phyloP scores from a whole-genome alignment of 2,113 vertebrate genomes.

The Himantopus leucocephalus region DNA sequence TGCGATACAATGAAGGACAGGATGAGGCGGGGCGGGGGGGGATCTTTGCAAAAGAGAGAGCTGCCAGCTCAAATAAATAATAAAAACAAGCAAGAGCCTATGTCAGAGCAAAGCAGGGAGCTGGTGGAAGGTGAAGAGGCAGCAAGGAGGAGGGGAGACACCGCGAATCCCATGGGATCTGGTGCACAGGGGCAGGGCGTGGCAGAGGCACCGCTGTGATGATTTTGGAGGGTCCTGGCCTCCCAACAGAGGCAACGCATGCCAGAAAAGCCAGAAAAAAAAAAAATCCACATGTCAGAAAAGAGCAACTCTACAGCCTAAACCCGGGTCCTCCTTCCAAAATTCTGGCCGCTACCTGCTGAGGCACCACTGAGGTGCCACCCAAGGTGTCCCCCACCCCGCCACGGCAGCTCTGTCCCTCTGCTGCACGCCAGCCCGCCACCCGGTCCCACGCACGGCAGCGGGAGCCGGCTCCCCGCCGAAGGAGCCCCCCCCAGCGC shows the following conservation, averaged over 20 bases:
- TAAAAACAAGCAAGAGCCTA: not conserved
- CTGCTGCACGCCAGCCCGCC: not conserved
- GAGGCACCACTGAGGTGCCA: not conserved
- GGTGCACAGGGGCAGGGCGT: fast-evolving
- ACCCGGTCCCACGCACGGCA: fast-evolving
- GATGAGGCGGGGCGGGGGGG: not conserved
- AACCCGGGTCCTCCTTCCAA: not conserved
- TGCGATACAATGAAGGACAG: not conserved
- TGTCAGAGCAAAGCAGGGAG: not conserved
- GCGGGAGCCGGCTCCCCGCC: not conserved
- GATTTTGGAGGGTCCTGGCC: not conserved
- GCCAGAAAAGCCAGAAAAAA: not conserved
- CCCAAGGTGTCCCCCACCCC: fast-evolving
- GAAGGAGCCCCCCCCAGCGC: not conserved
- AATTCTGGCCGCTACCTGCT: not conserved
- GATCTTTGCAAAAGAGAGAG: not conserved
- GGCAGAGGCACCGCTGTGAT: not conserved
- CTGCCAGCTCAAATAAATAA: not conserved
- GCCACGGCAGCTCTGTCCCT: fast-evolving
- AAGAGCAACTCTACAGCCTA: not conserved
- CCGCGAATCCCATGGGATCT: fast-evolving
- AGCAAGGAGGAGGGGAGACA: not conserved
- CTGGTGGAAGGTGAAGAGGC: not conserved
- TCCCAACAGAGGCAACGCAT: not conserved
- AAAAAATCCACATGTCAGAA: fast-evolving